A percentile compares a stretch with the other conserved stretches of the same genome.
Conservation (phyloP, 1,140 invertebrate genomes). For the Drosophila sp. region DNA sequence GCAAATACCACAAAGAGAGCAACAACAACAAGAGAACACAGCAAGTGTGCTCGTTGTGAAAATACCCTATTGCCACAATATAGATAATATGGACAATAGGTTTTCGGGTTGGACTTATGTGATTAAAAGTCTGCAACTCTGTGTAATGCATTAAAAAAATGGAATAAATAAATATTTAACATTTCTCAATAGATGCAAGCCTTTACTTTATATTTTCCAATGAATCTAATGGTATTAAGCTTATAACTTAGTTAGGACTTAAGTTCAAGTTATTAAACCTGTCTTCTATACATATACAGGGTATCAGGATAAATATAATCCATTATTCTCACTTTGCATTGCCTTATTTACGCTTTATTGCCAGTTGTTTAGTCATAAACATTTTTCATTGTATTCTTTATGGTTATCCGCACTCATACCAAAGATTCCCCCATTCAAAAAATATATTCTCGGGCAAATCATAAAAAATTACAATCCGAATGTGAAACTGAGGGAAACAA, state of each 20-base stretch:
- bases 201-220: too few relatives aligned
- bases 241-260: too few relatives aligned
- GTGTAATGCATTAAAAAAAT: too few relatives aligned
- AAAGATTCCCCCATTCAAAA: conserved; percentile 50
- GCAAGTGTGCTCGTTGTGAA: neutral
- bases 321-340: conserved; percentile 55
- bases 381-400: conserved; percentile 65
- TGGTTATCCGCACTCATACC: conserved; percentile 33
- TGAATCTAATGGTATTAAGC: too few relatives aligned
- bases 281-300: neutral
- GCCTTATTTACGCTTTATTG: conserved; percentile 65
- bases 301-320: conserved; percentile 17
- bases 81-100: neutral
- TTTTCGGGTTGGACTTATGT: neutral
- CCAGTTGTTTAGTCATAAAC: conserved; percentile 78
- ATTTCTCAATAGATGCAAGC: too few relatives aligned
- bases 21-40: neutral
- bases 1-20: neutral
- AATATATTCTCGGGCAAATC: conserved; percentile 51
- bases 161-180: too few relatives aligned
- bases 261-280: too few relatives aligned
- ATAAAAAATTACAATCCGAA: conserved; percentile 25
- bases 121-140: neutral
- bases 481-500: conserved; percentile 29
- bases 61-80: neutral